Percentiles rank a stretch among this genome's conserved stretches.
Conservation (phyloP, 2,888 invertebrate genomes). For the Nesidiocoris tenuis region DNA sequence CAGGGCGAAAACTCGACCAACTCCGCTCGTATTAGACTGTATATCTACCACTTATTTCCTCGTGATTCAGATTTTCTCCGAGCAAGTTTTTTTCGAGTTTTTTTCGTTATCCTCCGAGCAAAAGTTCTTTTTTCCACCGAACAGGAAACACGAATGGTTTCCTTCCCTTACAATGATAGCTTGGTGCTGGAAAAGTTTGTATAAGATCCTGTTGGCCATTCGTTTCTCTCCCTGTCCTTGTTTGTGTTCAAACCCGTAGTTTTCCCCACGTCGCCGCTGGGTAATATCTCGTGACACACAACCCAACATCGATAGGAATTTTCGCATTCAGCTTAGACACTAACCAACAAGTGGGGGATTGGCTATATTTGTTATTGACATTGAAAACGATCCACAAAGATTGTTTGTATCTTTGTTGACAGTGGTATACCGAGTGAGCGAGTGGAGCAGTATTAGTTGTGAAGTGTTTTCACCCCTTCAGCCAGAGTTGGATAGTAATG, state of each 20-base stretch:
- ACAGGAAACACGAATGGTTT: neutral
- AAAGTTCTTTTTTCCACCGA: neutral
- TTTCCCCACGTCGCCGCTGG: neutral
- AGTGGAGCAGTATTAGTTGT: neutral
- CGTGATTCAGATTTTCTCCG: neutral
- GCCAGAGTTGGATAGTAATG: no score
- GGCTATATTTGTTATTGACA: neutral
- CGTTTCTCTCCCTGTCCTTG: neutral
- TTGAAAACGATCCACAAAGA: neutral
- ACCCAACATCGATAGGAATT: neutral
- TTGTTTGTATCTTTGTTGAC: neutral
- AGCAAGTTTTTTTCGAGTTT: neutral
- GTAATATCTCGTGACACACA: neutral
- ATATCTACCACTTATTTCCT: slow-evolving; percentile 3
- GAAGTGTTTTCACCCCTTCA: neutral
- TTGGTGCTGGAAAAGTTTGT: neutral
- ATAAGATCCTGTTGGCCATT: neutral
- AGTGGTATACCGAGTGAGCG: no score
- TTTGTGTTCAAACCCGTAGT: neutral
- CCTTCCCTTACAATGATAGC: neutral
- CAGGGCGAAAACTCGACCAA: neutral
- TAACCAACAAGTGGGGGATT: neutral
- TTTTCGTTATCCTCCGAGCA: no score
- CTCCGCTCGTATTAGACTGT: neutral
- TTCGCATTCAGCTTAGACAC: neutral